phyloP scores from a whole-genome alignment of 2,888 invertebrate genomes.

The Notodonta dromedarius region DNA sequence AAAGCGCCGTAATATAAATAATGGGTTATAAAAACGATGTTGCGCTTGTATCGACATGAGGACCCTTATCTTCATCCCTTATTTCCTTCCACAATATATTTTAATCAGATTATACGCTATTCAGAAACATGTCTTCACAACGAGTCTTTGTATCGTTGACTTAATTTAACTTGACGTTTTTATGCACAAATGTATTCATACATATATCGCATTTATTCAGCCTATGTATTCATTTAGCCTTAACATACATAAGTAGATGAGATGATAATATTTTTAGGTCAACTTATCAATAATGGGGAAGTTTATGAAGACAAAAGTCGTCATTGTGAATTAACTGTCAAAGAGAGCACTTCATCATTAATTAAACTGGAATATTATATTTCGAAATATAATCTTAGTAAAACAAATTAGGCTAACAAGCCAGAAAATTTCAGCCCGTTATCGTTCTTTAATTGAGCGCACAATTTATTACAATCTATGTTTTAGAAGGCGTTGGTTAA shows the following conservation, averaged over 20 bases:
- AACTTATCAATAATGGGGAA: background rate
- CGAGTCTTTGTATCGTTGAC: slow-evolving; percentile 9
- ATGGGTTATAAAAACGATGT: slow-evolving; percentile 32
- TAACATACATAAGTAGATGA: too few species aligned
- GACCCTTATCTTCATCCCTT: slow-evolving; percentile 35
- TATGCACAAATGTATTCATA: slow-evolving; percentile 3
- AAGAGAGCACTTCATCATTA: slow-evolving; percentile 2
- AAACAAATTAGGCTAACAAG: slow-evolving; percentile 52
- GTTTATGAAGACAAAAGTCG: background rate
- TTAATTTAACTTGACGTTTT: slow-evolving; percentile 10
- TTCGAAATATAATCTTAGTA: slow-evolving; percentile 39
- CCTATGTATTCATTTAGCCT: background rate
- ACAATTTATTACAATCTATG: slow-evolving; percentile 47
- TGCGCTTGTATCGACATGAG: slow-evolving; percentile 30
- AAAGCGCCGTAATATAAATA: slow-evolving; percentile 19
- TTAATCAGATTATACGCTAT: slow-evolving; percentile 51
- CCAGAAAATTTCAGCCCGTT: slow-evolving; percentile 44
- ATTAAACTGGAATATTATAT: slow-evolving; percentile 27
- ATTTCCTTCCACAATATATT: slow-evolving; percentile 45
- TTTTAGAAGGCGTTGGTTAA: slow-evolving; percentile 25
- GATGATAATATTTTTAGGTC: background rate
- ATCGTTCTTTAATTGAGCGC: slow-evolving; percentile 57
- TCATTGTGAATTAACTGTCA: background rate
- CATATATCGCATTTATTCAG: too few species aligned
- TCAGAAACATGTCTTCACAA: slow-evolving; percentile 16